Conservation (phyloP, 2,113 vertebrate species). For the Climacteris rufus region DNA sequence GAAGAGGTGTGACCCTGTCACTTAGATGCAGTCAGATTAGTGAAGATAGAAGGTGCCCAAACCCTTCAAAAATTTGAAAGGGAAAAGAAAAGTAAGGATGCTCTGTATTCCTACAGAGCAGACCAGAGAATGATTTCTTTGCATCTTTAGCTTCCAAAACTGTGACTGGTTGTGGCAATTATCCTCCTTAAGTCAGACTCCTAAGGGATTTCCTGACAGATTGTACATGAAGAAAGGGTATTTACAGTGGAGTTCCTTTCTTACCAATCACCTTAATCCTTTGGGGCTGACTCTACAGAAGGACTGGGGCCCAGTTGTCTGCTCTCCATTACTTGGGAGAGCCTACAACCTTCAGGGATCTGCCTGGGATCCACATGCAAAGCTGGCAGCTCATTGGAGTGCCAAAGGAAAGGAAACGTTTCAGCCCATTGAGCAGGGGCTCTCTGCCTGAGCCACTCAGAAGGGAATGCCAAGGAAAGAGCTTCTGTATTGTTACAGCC, state of each 20-base stretch:
- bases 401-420: not conserved
- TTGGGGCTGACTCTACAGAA: not conserved
- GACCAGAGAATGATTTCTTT: not conserved
- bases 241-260: not conserved
- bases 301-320: not conserved
- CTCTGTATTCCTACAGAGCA: not conserved
- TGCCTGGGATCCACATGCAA: not conserved
- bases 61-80: not conserved
- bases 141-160: not conserved
- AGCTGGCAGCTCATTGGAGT: not conserved
- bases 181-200: not conserved
- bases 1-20: not conserved
- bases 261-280: not conserved
- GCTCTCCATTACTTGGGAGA: not conserved
- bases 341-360: not conserved
- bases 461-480: not conserved
- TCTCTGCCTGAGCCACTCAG: not conserved
- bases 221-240: not conserved
- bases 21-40: not conserved
- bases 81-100: too few species aligned
- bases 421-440: not conserved
- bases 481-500: not conserved
- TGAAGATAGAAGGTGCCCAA: not conserved
- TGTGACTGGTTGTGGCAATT: not conserved
- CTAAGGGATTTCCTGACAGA: not conserved